phyloP scores from a whole-genome alignment of 2,113 vertebrate genomes.

The Noturus placidus region DNA sequence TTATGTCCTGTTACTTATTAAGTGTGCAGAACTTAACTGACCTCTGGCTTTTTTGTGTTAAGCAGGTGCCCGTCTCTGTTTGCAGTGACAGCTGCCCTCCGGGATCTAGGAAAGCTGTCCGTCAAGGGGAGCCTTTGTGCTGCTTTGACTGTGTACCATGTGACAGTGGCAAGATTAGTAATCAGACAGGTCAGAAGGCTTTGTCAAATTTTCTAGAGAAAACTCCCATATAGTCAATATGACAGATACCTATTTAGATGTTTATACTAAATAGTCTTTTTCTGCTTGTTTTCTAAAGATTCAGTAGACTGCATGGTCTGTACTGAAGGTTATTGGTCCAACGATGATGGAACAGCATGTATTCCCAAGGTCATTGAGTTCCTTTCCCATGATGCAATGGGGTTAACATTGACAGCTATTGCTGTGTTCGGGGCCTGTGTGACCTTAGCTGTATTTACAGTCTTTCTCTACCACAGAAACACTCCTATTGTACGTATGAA shows the following conservation, averaged over 20 bases:
- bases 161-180: conserved; percentile 76
- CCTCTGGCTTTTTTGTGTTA: neutral
- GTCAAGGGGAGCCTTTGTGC: conserved; percentile 73
- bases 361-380: conserved; percentile 56
- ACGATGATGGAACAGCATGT: conserved; percentile 48
- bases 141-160: conserved; percentile 81
- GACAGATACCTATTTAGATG: neutral
- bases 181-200: conserved; percentile 69
- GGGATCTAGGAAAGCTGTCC: conserved; percentile 74
- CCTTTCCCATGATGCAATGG: conserved; percentile 59
- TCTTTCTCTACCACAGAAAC: conserved; percentile 53
- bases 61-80: conserved; percentile 70
- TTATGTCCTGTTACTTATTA: neutral
- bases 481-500: conserved; percentile 59
- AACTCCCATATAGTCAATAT: neutral
- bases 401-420: conserved; percentile 50
- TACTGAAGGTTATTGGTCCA: conserved; percentile 58
- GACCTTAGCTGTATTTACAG: conserved; percentile 48
- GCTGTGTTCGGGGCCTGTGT: conserved; percentile 53
- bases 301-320: conserved; percentile 56
- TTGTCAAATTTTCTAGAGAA: neutral
- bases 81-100: conserved; percentile 73
- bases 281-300: conserved; percentile 36
- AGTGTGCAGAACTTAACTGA: neutral
- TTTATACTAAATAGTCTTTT: neutral